Evolutionary conservation across 2,113 vertebrate genomes (phyloP).

Genomic region (Ciconia stormi): DNA sequence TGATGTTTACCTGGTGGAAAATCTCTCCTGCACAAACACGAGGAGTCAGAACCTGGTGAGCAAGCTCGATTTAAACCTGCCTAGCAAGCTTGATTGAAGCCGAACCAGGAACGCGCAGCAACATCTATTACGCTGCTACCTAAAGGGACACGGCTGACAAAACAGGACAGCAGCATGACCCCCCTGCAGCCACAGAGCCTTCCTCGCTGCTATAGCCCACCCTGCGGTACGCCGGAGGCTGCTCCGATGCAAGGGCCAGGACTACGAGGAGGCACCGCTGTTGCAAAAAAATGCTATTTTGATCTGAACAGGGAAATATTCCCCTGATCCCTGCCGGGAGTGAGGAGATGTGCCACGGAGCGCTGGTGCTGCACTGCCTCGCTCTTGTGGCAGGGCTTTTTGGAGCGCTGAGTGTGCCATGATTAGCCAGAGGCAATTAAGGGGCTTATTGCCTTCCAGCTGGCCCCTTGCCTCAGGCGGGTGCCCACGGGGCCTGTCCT

Average conservation of each 20-base stretch:
- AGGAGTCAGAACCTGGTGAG: background rate
- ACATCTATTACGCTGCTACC: fast-evolving
- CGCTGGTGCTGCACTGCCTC: background rate
- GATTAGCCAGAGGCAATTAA: background rate
- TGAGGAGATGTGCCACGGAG: background rate
- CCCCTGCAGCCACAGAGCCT: background rate
- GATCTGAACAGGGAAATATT: background rate
- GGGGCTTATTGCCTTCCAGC: background rate
- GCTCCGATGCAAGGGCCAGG: fast-evolving
- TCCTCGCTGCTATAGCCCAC: background rate
- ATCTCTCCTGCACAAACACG: background rate
- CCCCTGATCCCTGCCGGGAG: background rate
- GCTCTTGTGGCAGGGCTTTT: background rate
- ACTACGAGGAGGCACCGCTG: background rate
- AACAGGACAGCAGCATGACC: background rate
- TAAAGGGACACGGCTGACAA: background rate
- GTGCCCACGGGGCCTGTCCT: background rate
- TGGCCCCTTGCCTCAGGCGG: background rate
- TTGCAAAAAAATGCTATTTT: fast-evolving
- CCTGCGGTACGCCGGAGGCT: fast-evolving
- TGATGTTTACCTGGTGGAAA: fast-evolving
- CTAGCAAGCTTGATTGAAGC: background rate
- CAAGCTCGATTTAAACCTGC: background rate
- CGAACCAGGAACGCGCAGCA: fast-evolving
- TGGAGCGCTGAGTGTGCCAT: fast-evolving